Evolutionary conservation across 2,888 invertebrate genomes (phyloP).

Genomic region (Chrysolina oricalcia): DNA sequence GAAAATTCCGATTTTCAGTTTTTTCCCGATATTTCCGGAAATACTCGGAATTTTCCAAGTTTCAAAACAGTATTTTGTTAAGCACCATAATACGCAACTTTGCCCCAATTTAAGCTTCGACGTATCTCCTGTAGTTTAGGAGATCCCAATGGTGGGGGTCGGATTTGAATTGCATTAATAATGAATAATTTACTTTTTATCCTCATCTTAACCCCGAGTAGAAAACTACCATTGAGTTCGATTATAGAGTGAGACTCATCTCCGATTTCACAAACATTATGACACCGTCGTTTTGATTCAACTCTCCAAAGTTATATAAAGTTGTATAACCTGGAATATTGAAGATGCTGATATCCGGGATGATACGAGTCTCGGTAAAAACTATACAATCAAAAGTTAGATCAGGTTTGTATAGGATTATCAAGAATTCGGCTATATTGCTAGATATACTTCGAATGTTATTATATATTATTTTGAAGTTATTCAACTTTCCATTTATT

Average conservation of each 20-base stretch:
- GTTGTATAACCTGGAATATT: conserved; percentile 10
- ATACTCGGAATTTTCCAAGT: too few species aligned
- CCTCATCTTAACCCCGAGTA: background rate
- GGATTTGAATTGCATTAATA: background rate
- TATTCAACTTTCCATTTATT: background rate
- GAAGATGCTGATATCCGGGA: conserved; percentile 7
- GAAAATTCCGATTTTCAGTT: too few species aligned
- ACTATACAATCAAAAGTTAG: conserved; percentile 6
- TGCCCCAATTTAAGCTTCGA: too few species aligned
- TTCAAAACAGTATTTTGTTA: too few species aligned
- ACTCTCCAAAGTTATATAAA: too few species aligned
- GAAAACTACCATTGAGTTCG: conserved; percentile 7
- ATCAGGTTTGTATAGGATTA: background rate
- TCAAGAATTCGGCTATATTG: conserved; percentile 4
- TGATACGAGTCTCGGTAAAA: conserved; percentile 9
- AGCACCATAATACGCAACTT: too few species aligned
- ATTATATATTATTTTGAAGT: conserved; percentile 17
- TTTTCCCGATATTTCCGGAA: too few species aligned
- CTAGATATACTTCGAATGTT: conserved; percentile 17
- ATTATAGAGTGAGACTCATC: conserved; percentile 11
- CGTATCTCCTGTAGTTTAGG: too few species aligned
- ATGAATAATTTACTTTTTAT: background rate
- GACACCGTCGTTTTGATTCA: conserved; percentile 11
- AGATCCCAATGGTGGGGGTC: too few species aligned
- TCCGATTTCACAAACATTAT: conserved; percentile 5